Percentiles rank a stretch among this genome's conserved stretches.
phyloP scores from a whole-genome alignment of 2,888 invertebrate genomes.

The Sycophila texana region DNA sequence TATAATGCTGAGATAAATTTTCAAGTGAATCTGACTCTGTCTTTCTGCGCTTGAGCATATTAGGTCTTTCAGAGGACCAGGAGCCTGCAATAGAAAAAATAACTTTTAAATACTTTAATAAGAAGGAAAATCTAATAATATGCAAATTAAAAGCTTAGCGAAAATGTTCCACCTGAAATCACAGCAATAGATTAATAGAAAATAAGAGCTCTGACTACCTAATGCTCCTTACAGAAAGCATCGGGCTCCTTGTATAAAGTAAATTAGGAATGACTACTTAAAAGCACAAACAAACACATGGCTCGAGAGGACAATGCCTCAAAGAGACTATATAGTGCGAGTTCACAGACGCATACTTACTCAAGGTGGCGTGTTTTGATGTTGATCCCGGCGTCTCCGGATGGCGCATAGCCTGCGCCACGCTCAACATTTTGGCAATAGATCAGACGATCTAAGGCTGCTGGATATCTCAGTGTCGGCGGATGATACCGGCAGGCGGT shows the following conservation, averaged over 20 bases:
- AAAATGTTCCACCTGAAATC: too few relatives aligned
- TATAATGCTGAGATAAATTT: slow-evolving; percentile 17
- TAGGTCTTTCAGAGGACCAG: slow-evolving; percentile 49
- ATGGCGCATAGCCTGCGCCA: slow-evolving; percentile 55
- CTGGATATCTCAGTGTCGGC: neutral
- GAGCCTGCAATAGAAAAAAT: slow-evolving; percentile 36
- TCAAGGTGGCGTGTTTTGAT: slow-evolving; percentile 52
- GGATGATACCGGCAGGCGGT: neutral
- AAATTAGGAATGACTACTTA: too few relatives aligned
- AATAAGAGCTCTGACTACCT: too few relatives aligned
- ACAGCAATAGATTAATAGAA: too few relatives aligned
- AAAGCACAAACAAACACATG: neutral
- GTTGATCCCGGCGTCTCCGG: slow-evolving; percentile 57
- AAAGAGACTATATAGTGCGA: too few relatives aligned
- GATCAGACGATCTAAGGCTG: neutral
- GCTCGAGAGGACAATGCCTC: neutral
- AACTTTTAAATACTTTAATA: neutral
- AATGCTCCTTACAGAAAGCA: too few relatives aligned
- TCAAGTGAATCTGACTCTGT: slow-evolving; percentile 43
- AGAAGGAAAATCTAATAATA: neutral
- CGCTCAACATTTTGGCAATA: slow-evolving; percentile 53
- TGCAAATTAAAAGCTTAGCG: too few relatives aligned
- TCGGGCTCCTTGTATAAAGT: too few relatives aligned
- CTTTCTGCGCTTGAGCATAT: slow-evolving; percentile 49
- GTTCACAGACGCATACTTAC: slow-evolving; percentile 39